Base-by-base conservation (phyloP, 2,888 invertebrate genomes). In the Lasioglossum calceatum region DNA sequence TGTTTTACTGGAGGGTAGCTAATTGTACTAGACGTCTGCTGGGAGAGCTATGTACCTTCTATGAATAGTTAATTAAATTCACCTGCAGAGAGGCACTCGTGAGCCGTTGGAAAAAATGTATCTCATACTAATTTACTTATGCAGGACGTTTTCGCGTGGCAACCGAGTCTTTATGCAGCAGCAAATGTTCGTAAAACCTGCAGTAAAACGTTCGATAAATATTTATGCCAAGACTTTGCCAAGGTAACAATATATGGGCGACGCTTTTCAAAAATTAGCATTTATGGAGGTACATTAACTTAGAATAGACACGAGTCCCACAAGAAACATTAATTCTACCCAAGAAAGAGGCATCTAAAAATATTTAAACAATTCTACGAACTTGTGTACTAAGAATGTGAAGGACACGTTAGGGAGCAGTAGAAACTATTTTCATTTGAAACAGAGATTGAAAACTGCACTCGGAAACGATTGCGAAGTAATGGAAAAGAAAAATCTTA, bases 51-150 rank as follows among this genome's bases (percentile, higher is more conserved):
- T 7, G 64, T 7, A 14, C 32, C 27, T 64, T 27, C 64, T 32
- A 64, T 64, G 64, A 64, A 64, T 64, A 27, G 64, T 32, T 64
- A 64, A 64, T 64, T 32, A 64, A 64, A 64, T 64, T 32, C 64
- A 64, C 64, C 32, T 64, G 64, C 27, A 32, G 4, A 7, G 64
- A 32, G 32, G 64, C 61, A 12, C 61, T 64, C 61, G 61, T 12
- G 27, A 32, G 5, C 16, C 5, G 5, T 16, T 64, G 16, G 64
- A n/a, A 54, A 54, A 64, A 64, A 32, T 61, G 32, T 64, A 32
- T 64, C 32, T 64, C 27, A 32, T 64, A 64, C 32, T 64, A 64
- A 32, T 64, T 64, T n/a, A 64, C 64, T 32, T 64, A 64, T 32
- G 64, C 27, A 32, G 64, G 12, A 64, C 16, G 64, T 64, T 64